phyloP scores from a whole-genome alignment of 2,113 vertebrate genomes.

The Periophthalmus modestus region DNA sequence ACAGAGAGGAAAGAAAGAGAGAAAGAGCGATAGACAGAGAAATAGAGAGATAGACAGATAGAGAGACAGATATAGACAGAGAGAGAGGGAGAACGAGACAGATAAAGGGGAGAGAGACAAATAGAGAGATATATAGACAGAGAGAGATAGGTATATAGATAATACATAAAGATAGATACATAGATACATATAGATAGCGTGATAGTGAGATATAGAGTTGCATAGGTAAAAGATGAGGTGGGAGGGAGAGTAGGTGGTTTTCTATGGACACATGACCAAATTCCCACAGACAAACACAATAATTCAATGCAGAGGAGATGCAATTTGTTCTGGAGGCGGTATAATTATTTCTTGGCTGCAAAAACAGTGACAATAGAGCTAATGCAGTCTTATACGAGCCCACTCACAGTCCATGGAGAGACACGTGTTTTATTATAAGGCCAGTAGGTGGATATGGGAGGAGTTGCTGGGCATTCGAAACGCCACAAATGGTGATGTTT shows the following conservation, averaged over 20 bases:
- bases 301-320: slow-evolving; percentile 1
- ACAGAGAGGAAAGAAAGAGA: too few relatives aligned
- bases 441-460: neutral
- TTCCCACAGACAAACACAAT: neutral
- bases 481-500: neutral
- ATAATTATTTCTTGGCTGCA: neutral
- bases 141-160: too few relatives aligned
- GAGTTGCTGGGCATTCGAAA: neutral
- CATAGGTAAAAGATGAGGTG: neutral
- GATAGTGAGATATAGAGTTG: too few relatives aligned
- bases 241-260: neutral
- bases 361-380: neutral
- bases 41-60: too few relatives aligned
- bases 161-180: too few relatives aligned
- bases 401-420: neutral
- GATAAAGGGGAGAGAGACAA: too few relatives aligned
- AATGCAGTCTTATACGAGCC: neutral
- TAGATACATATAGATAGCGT: neutral
- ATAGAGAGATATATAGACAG: too few relatives aligned
- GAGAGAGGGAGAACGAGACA: too few relatives aligned
- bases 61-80: too few relatives aligned
- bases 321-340: slow-evolving; percentile 1
- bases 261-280: neutral
- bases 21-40: too few relatives aligned
- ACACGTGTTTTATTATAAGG: neutral